These are phyloP conservation scores for Equus przewalskii DNA, from an alignment of 2,113 vertebrate genomes.

Conservation along the genomic window DNA sequence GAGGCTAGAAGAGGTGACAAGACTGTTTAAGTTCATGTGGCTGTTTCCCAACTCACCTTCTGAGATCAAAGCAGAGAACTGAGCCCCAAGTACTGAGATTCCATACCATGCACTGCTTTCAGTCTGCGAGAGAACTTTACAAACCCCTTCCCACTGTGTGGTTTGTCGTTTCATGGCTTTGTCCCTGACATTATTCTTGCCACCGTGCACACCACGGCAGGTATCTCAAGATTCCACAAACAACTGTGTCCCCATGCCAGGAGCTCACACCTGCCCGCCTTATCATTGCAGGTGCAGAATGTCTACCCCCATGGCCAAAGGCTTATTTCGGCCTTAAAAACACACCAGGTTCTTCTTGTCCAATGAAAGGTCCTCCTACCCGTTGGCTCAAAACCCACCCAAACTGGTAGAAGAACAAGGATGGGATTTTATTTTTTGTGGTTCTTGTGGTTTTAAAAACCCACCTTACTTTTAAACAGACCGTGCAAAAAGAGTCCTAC, in stretches of 20 bases:
- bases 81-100: not conserved
- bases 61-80: not conserved
- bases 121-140: not conserved
- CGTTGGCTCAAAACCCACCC: not conserved
- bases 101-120: not conserved
- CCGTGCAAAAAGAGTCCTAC: not conserved
- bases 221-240: not conserved
- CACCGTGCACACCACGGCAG: rapidly evolving
- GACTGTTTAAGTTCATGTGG: not conserved
- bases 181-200: not conserved
- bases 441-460: conserved; percentile 26
- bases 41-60: not conserved
- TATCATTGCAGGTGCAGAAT: not conserved
- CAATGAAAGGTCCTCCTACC: not conserved
- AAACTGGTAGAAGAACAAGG: not conserved
- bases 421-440: not conserved
- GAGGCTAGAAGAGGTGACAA: not conserved
- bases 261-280: rapidly evolving
- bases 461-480: not conserved
- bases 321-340: not conserved
- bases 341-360: not conserved
- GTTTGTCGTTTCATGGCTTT: too few species aligned
- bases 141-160: not conserved
- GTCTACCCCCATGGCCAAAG: not conserved
- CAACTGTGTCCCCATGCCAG: rapidly evolving